Conservation (phyloP, 1,140 invertebrate species). For the Macrobrachium nipponense region DNA sequence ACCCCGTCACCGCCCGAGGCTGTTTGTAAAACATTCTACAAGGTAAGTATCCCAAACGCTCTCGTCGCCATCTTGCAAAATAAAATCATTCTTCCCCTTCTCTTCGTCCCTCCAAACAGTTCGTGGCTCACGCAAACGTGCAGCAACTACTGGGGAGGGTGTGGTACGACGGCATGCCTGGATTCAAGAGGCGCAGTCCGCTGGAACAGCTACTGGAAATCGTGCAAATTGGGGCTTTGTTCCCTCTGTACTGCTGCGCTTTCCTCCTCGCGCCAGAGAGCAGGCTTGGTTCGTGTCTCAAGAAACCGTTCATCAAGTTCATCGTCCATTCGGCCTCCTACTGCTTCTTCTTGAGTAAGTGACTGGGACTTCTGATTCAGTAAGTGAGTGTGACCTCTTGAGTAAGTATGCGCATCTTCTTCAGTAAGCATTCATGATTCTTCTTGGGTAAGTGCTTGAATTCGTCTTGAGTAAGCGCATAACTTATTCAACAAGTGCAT, state of each 20-base stretch:
- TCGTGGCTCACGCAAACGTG: constrained; percentile 92
- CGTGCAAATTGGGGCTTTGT: constrained; percentile 82
- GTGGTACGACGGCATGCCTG: constrained; percentile 92
- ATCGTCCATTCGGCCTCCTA: constrained; percentile 92
- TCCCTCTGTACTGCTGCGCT: constrained; percentile 85
- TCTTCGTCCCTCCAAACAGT: constrained; percentile 72
- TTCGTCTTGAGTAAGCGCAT: too few species aligned
- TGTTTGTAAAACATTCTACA: too few species aligned
- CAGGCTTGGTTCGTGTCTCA: constrained; percentile 82
- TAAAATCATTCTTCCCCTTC: neutral
- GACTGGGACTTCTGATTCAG: constrained; percentile 85
- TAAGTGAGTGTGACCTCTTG: constrained; percentile 70
- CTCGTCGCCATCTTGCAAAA: neutral
- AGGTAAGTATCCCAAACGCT: too few species aligned
- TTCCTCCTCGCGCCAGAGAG: constrained; percentile 88
- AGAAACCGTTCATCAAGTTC: constrained; percentile 95
- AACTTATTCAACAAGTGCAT: too few species aligned
- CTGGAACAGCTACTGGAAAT: constrained; percentile 79
- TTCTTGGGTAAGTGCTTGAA: too few species aligned
- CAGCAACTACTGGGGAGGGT: constrained; percentile 90
- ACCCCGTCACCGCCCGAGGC: too few species aligned
- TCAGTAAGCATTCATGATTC: too few species aligned
- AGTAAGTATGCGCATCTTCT: too few species aligned
- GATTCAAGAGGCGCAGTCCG: constrained; percentile 84
- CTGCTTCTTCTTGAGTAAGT: constrained; percentile 87